A percentile compares a stretch with the other conserved stretches of the same genome.
Evolutionary conservation across 2,888 invertebrate species (phyloP).

Genomic region (Platycheirus rosarum): DNA sequence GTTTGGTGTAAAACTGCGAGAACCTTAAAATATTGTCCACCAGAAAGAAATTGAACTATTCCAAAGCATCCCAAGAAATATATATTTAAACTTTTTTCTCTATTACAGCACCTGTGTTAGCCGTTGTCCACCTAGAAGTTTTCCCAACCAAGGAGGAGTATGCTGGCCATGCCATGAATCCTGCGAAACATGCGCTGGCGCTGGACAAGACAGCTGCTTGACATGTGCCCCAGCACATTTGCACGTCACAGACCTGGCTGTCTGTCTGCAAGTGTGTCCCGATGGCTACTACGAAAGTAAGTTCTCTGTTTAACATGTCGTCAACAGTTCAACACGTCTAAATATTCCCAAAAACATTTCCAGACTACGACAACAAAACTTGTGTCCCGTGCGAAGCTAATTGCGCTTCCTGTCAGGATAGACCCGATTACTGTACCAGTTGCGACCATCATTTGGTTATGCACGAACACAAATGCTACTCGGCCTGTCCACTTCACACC

Average conservation of each 20-base stretch:
- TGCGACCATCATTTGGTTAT: conserved; percentile 94
- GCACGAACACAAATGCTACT: conserved; percentile 91
- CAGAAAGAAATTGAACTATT: too few relatives aligned
- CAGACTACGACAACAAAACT: conserved; percentile 88
- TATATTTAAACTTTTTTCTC: too few relatives aligned
- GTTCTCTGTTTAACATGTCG: conserved; percentile 76
- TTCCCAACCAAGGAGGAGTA: conserved; percentile 89
- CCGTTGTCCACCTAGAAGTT: conserved; percentile 92
- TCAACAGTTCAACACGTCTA: background rate
- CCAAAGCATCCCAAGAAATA: too few relatives aligned
- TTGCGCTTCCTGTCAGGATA: conserved; percentile 92
- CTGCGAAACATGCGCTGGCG: conserved; percentile 94
- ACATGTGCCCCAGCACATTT: conserved; percentile 93
- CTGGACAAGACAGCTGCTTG: conserved; percentile 93
- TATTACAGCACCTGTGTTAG: conserved; percentile 91
- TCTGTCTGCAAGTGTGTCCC: conserved; percentile 94
- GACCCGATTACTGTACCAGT: conserved; percentile 91
- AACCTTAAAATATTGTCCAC: too few relatives aligned
- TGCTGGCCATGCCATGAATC: conserved; percentile 95
- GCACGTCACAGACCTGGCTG: conserved; percentile 91
- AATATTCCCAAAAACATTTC: conserved; percentile 41
- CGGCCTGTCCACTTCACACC: conserved; percentile 91
- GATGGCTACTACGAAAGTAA: conserved; percentile 94
- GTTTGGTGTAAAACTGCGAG: too few relatives aligned
- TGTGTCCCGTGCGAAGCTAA: conserved; percentile 94